Conservation (phyloP, 2,797 vertebrate species). For the Acrocephalus scirpaceus region DNA sequence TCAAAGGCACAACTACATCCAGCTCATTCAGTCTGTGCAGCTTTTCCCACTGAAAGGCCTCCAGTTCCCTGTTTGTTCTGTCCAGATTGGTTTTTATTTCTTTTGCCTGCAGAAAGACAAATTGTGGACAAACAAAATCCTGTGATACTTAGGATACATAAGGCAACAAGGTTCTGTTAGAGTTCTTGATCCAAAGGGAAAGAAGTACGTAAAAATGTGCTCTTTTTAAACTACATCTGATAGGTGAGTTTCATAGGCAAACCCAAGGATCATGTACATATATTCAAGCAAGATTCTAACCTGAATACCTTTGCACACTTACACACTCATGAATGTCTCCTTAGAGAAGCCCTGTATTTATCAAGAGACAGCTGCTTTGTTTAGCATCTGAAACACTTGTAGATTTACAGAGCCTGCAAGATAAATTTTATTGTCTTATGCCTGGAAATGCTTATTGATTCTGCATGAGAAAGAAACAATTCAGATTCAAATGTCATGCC, state of each 20-base stretch:
- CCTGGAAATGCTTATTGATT: constrained; percentile 52
- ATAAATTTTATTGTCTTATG: constrained; percentile 40
- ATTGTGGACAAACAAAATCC: neutral
- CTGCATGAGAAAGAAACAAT: constrained; percentile 61
- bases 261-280: neutral
- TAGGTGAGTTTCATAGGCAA: neutral
- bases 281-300: neutral
- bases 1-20: constrained; percentile 86
- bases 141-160: neutral
- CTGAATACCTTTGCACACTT: neutral
- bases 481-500: constrained; percentile 44
- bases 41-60: constrained; percentile 89
- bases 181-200: neutral
- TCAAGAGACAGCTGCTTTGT: neutral
- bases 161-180: neutral
- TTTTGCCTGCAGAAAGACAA: constrained; percentile 80
- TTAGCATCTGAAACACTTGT: neutral
- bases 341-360: neutral
- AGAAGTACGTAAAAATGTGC: neutral
- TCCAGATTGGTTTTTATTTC: constrained; percentile 72
- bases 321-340: neutral
- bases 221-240: neutral
- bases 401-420: neutral
- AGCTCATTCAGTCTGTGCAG: constrained; percentile 89
- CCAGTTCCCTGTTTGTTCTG: constrained; percentile 79